phyloP scores from a whole-genome alignment of 2,113 vertebrate genomes.

The Nothobranchius furzeri region DNA sequence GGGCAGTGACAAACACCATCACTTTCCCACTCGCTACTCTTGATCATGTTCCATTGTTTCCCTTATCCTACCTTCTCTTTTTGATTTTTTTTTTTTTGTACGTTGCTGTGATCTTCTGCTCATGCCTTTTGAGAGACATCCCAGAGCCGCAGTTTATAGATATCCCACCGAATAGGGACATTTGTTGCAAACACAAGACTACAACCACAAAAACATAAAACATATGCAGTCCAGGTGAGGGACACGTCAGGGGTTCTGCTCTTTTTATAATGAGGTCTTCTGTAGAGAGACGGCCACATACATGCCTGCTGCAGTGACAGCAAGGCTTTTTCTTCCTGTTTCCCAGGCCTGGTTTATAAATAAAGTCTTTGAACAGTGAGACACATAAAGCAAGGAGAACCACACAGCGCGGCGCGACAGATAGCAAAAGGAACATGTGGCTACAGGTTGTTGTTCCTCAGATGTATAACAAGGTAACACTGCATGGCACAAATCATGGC shows the following conservation, averaged over 20 bases:
- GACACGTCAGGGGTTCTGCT: slow-evolving; percentile 14
- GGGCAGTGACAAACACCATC: too few relatives aligned
- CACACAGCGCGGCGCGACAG: neutral
- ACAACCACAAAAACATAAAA: slow-evolving; percentile 1
- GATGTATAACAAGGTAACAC: slow-evolving; percentile 35
- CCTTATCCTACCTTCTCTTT: too few relatives aligned
- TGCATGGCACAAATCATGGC: slow-evolving; percentile 26
- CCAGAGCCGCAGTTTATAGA: neutral
- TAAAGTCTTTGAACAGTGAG: slow-evolving; percentile 27
- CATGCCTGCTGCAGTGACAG: slow-evolving; percentile 42
- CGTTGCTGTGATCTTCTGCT: neutral
- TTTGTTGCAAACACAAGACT: slow-evolving; percentile 37
- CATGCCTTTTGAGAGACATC: neutral
- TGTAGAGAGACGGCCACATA: slow-evolving; percentile 26
- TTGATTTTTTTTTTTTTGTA: neutral
- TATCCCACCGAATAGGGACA: slow-evolving; percentile 35
- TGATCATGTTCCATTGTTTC: too few relatives aligned
- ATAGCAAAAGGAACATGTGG: slow-evolving; percentile 25
- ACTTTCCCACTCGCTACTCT: too few relatives aligned
- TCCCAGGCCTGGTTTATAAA: slow-evolving; percentile 41
- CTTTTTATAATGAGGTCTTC: slow-evolving; percentile 47
- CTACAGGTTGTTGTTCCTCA: slow-evolving; percentile 22
- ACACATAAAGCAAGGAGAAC: slow-evolving; percentile 12
- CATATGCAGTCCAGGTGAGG: neutral
- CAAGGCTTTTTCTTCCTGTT: slow-evolving; percentile 14